Evolutionary conservation across 2,888 invertebrate species (phyloP).

Genomic region (Caradrina kadenii): DNA sequence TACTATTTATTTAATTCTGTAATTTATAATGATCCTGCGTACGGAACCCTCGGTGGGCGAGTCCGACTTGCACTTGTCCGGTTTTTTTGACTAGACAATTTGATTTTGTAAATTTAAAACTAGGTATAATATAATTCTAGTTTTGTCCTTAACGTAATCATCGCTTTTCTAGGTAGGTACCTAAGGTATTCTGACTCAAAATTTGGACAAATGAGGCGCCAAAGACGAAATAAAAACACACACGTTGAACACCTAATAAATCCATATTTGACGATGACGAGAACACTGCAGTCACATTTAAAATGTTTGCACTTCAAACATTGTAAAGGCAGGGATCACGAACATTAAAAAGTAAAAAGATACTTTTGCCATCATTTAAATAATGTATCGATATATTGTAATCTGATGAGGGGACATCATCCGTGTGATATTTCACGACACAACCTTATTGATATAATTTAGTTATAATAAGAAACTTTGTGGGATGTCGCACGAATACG

Average conservation of each 20-base stretch:
- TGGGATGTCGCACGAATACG: constrained; percentile 36
- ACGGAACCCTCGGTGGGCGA: no score
- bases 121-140: background rate
- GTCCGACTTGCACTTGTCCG: no score
- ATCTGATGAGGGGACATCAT: constrained; percentile 63
- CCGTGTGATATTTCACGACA: constrained; percentile 58
- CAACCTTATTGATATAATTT: constrained; percentile 54
- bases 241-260: constrained; percentile 52
- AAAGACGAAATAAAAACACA: constrained; percentile 25
- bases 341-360: constrained; percentile 69
- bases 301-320: constrained; percentile 69
- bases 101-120: no score
- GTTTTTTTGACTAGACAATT: no score
- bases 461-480: constrained; percentile 47
- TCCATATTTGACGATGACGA: constrained; percentile 44
- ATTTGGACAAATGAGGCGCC: constrained; percentile 24
- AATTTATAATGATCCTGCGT: no score
- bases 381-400: constrained; percentile 65
- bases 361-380: constrained; percentile 60
- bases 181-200: background rate
- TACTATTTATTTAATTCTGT: no score
- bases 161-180: background rate
- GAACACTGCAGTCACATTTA: constrained; percentile 32
- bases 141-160: background rate
- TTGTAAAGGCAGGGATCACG: constrained; percentile 66